Evolutionary conservation across 2,888 invertebrate genomes (phyloP).

Genomic region (Neoitamus cyanurus): DNA sequence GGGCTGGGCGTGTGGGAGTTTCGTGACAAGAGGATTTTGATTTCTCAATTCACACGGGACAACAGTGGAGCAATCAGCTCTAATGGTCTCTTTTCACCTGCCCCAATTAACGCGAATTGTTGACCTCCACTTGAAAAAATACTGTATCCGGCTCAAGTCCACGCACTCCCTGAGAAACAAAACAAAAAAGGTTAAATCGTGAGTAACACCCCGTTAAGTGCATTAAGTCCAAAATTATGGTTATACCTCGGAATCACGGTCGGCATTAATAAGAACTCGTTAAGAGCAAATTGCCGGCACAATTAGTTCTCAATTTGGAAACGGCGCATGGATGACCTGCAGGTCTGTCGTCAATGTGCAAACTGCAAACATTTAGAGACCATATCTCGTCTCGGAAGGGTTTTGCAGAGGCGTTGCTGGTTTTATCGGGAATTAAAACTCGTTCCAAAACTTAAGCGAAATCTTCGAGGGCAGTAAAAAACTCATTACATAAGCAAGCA

Average conservation of each 20-base stretch:
- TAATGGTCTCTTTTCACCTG: not conserved
- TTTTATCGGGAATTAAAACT: not conserved
- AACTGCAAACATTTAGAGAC: not conserved
- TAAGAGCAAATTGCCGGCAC: not conserved
- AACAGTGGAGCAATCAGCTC: not conserved
- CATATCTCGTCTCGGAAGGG: not conserved
- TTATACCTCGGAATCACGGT: not conserved
- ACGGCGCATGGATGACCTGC: not conserved
- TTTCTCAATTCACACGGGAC: not conserved
- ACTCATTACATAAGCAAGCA: not conserved
- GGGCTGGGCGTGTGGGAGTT: not conserved
- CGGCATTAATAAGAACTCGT: not conserved
- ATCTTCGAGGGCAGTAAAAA: not conserved
- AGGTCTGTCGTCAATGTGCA: not conserved
- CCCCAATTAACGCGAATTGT: not conserved
- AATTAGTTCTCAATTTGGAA: not conserved
- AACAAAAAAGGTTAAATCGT: not conserved
- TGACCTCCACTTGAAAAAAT: not conserved
- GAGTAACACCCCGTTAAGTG: not conserved
- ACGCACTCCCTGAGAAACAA: not conserved
- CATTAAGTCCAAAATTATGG: not conserved
- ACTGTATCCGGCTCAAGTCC: not conserved
- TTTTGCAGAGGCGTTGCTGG: not conserved
- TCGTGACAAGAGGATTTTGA: slow-evolving; percentile 1
- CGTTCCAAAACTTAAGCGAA: not conserved